A percentile compares a stretch with the other conserved stretches of the same genome.
Conservation (phyloP, 2,888 invertebrate genomes). For the Oxyscelio sp. region DNA sequence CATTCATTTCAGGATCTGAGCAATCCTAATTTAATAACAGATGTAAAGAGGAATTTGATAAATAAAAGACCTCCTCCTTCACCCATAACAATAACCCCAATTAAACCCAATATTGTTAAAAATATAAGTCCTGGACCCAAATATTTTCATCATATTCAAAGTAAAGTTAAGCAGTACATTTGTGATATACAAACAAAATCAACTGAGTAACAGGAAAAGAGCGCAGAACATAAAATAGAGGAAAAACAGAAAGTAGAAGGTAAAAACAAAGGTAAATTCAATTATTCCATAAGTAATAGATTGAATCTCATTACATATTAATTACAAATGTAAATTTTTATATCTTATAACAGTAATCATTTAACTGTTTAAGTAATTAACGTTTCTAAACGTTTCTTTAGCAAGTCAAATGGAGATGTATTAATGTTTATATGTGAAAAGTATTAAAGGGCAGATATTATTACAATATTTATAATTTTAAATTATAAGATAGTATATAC, state of each 20-base stretch:
- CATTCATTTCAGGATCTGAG: conserved; percentile 85
- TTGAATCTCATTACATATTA: too few species aligned
- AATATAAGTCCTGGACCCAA: conserved; percentile 63
- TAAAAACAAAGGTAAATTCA: conserved; percentile 30
- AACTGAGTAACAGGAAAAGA: conserved; percentile 27
- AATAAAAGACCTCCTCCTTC: conserved; percentile 10
- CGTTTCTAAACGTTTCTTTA: too few species aligned
- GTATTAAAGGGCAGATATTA: too few species aligned
- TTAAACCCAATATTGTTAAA: conserved; percentile 59
- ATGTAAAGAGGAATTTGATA: conserved; percentile 25
- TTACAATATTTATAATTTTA: too few species aligned
- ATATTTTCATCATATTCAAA: conserved; percentile 82
- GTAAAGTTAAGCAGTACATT: conserved; percentile 86
- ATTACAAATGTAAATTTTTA: too few species aligned
- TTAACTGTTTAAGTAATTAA: too few species aligned
- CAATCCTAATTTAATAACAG: conserved; percentile 51
- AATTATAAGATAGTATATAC: too few species aligned
- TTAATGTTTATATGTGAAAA: too few species aligned
- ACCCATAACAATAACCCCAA: conserved; percentile 21
- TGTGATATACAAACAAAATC: conserved; percentile 77
- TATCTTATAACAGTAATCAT: too few species aligned
- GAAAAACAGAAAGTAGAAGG: conserved; percentile 33
- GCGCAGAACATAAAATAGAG: conserved; percentile 28
- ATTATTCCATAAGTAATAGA: too few species aligned
- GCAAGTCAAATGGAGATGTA: too few species aligned